phyloP scores from a whole-genome alignment of 23 tunicate species.

The Oikopleura dioica region DNA sequence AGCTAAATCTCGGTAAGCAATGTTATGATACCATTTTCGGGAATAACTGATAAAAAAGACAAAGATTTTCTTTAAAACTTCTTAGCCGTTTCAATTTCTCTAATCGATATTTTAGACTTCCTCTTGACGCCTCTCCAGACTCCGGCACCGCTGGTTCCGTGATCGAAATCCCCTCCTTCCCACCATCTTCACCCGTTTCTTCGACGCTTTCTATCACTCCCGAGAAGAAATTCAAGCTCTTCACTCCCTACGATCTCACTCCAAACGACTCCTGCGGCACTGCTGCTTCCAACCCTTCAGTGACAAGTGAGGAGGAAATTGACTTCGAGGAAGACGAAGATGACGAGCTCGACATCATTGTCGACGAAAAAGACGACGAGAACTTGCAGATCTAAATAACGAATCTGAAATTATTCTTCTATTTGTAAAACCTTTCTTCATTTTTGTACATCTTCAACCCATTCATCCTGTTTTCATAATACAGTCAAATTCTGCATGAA shows the following conservation, averaged over 20 bases:
- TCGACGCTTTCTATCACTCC: not conserved
- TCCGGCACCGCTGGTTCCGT: too few species aligned
- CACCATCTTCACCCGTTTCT: not conserved
- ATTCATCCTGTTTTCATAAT: too few species aligned
- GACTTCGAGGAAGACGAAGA: not conserved
- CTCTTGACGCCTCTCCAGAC: too few species aligned
- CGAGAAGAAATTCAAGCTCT: slow-evolving; percentile 1
- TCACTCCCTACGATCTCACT: slow-evolving; percentile 4
- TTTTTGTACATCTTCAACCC: too few species aligned
- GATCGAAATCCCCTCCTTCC: not conserved
- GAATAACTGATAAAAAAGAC: not conserved
- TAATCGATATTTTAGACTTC: too few species aligned
- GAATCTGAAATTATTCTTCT: too few species aligned
- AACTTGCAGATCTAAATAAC: too few species aligned
- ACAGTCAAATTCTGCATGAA: too few species aligned
- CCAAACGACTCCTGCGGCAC: slow-evolving; percentile 12
- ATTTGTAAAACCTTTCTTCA: too few species aligned
- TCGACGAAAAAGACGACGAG: not conserved
- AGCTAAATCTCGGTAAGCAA: slow-evolving; percentile 39
- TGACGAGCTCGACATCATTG: not conserved
- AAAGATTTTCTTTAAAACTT: not conserved
- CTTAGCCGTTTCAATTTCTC: too few species aligned
- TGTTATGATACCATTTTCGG: not conserved
- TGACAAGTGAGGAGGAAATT: not conserved
- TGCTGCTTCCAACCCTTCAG: not conserved